Evolutionary conservation across 2,888 invertebrate genomes (phyloP).

Genomic region (Ganaspis brasiliensis): DNA sequence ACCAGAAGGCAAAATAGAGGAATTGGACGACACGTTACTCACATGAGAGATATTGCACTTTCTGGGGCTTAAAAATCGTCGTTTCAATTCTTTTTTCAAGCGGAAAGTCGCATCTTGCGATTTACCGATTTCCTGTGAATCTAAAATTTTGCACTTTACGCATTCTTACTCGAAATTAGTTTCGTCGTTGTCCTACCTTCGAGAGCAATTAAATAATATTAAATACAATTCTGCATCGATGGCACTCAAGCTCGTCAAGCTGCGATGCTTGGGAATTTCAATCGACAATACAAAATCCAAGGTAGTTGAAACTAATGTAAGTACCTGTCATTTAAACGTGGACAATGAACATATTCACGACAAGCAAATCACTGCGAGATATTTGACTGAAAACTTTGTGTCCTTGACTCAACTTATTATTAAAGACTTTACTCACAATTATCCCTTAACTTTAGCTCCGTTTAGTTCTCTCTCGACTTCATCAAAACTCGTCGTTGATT

Average conservation of each 20-base stretch:
- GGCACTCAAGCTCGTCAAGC: constrained; percentile 62
- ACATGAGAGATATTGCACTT: constrained; percentile 84
- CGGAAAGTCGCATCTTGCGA: constrained; percentile 45
- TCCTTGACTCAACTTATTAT: constrained; percentile 8
- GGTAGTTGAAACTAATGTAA: background rate
- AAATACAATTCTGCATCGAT: constrained; percentile 59
- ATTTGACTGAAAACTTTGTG: constrained; percentile 46
- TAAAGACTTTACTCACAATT: constrained; percentile 10
- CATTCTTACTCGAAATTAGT: constrained; percentile 51
- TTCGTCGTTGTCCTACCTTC: constrained; percentile 64
- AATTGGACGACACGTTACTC: constrained; percentile 95
- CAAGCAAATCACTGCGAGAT: constrained; percentile 47
- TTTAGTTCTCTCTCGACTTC: too few species aligned
- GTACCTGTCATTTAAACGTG: constrained; percentile 45
- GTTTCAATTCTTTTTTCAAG: constrained; percentile 59
- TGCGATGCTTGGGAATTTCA: constrained; percentile 47
- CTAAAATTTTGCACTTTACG: constrained; percentile 32
- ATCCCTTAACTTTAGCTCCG: background rate
- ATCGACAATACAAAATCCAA: background rate
- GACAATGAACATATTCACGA: constrained; percentile 17
- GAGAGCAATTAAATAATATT: constrained; percentile 64
- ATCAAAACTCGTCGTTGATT: background rate
- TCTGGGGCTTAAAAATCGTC: constrained; percentile 64
- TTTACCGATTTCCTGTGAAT: background rate
- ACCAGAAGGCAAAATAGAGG: constrained; percentile 93